phyloP scores from a whole-genome alignment of 2,113 vertebrate genomes.

The Pavo muticus region DNA sequence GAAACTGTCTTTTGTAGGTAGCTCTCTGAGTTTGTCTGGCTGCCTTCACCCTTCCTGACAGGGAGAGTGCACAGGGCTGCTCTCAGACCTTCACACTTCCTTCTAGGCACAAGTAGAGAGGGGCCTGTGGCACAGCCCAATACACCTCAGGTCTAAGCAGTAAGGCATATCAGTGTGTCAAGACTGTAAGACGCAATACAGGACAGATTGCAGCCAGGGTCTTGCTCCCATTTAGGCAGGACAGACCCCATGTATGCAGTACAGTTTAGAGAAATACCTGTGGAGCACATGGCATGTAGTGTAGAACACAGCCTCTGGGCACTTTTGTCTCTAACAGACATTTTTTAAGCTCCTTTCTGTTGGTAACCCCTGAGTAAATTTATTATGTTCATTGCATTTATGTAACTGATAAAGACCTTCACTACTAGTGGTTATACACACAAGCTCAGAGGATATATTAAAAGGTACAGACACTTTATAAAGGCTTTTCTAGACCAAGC shows the following conservation, averaged over 20 bases:
- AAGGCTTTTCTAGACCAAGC: background rate
- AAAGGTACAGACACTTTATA: background rate
- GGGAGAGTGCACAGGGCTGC: fast-evolving
- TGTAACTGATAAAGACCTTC: background rate
- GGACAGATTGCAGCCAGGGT: background rate
- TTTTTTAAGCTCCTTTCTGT: background rate
- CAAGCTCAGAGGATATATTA: background rate
- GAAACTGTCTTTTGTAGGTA: background rate
- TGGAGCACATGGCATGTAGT: fast-evolving
- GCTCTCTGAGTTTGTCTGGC: too few species aligned
- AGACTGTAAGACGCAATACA: background rate
- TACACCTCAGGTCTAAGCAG: background rate
- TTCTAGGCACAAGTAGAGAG: fast-evolving
- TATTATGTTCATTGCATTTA: background rate
- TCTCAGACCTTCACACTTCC: background rate
- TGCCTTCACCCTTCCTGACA: background rate
- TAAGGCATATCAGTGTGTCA: background rate
- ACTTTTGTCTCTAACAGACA: background rate
- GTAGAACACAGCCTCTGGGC: background rate
- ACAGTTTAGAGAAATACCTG: background rate
- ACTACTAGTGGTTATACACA: background rate
- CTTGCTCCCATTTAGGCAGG: background rate
- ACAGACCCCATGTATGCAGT: background rate
- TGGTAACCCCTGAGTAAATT: background rate
- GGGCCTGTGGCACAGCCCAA: background rate